Base-by-base conservation (phyloP, 2,113 vertebrate species). In the Neoarius graeffei region DNA sequence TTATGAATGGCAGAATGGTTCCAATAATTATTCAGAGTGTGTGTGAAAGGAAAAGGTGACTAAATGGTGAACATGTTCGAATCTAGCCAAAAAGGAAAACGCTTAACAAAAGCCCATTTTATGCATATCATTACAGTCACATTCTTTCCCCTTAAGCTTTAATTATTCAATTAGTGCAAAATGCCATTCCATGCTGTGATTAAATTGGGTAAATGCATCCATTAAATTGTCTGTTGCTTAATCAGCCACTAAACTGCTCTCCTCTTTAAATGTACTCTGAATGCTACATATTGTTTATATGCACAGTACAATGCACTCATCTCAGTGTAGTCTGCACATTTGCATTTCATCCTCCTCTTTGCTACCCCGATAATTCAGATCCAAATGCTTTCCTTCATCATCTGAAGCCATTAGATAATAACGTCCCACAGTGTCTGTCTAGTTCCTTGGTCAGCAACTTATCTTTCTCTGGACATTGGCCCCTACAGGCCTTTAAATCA, bases 211-310 rank as follows among this genome's bases (percentile, higher is more conserved):
- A 91, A 94, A 93, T 93, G 91, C 91, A 88, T 79, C 90, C 92
- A 92, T 94, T 94, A 94, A 93, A 93, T 93, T 84, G 94, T 95
- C 92, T 91, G 91, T 93, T 92, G 91, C 92, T 92, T 92, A 94
- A 95, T 94, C 93, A 93, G 88, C 90, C 91, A 89, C 93, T 94
- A 94, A 93, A 92, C 92, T 74, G 91, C 88, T 89, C 84, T 87
- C 87, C 88, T 91, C 91, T 64, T 83, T 91, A 93, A 92, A 91
- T 91, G 88, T 86, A 83, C 79, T 88, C 71, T 59, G 50, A 80
- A 85, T 59, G 59, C 62, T 90, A 56, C 76, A 56, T 94, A 93
- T 91, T 94, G 91, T 92, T 94, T 92, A 90, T 89, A 89, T 3
- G 59, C 80, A 82, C 19, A 82, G n/a, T 23, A 60, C 80, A 35